Base-by-base conservation (phyloP, 2,888 invertebrate genomes). In the Phaedon cochleariae region DNA sequence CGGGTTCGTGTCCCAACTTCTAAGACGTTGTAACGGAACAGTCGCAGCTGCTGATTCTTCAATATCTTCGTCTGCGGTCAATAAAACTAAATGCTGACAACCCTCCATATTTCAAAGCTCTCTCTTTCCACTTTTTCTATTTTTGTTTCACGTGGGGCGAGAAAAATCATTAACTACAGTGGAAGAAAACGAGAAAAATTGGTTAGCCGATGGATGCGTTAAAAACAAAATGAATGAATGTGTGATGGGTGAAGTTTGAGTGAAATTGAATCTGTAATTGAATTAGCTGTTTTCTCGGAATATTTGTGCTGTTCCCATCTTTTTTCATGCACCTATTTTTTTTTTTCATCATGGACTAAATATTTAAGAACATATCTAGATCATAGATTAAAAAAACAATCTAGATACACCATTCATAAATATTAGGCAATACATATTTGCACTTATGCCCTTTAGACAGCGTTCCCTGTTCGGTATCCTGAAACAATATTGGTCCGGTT, bases 61-160 rank as follows among this genome's bases (percentile, higher is more conserved):
- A 77, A 79, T 79, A 79, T 80, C 79, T 76, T 78, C 80, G 81
- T 81, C 80, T 81, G 81, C 80, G 82, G 82, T 81, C 82, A 81
- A 82, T 82, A 81, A 82, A 82, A 81, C 81, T 80, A 80, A 80
- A 80, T 80, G 80, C 78, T 78, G 80, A 81, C 81, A 81, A 76
- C 75, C 77, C 76, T 74, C 78, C 76, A 62, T 62, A 61, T 59
- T 66, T 66, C 58, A 46, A 37, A 22, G 29, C 34, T 29, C 41
- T 51, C 62, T 62, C 67, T 59, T 52, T 59, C 62, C 29, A 62
- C 58, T 65, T 68, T 68, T 65, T 65, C 68, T 68, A 68, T 68
- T 68, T 68, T 65, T 52, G 65, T 62, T 62, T 49, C 37, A 20
- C 17, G 37, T 26, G 34, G 55, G 57, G 61, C 51, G 53, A 63